phyloP scores from a whole-genome alignment of 2,113 vertebrate species.

The Emydocephalus ijimae region DNA sequence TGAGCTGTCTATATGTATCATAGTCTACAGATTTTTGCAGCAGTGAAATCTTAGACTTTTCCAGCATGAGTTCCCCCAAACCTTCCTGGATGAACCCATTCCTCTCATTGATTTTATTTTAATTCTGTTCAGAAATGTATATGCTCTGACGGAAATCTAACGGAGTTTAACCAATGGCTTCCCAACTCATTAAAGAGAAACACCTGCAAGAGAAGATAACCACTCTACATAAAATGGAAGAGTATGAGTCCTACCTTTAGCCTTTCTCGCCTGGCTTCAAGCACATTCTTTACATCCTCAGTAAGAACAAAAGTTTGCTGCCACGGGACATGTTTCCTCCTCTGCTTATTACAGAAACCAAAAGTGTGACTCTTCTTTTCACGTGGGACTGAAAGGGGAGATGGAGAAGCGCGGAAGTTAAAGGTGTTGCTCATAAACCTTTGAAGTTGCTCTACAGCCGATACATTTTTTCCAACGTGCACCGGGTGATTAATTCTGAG shows the following conservation, averaged over 20 bases:
- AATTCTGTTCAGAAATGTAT: background rate
- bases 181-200: background rate
- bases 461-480: constrained; percentile 43
- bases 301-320: background rate
- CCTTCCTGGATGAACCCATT: background rate
- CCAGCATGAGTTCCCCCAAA: too few species aligned
- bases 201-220: rapidly evolving
- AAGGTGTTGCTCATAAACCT: constrained; percentile 35
- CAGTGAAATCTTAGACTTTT: background rate
- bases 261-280: rapidly evolving
- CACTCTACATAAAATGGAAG: rapidly evolving
- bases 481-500: constrained; percentile 25
- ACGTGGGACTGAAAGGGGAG: constrained; percentile 10
- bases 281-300: background rate
- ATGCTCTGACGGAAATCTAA: background rate
- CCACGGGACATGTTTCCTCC: background rate
- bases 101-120: background rate
- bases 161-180: background rate
- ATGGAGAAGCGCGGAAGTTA: background rate
- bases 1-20: background rate
- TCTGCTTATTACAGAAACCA: background rate
- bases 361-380: constrained; percentile 42
- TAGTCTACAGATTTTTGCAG: background rate
- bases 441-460: constrained; percentile 14
- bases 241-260: constrained; percentile 23